These are phyloP conservation scores for Cephalopholis sonnerati DNA, from an alignment of 2,113 vertebrate species.

Conservation along the genomic window DNA sequence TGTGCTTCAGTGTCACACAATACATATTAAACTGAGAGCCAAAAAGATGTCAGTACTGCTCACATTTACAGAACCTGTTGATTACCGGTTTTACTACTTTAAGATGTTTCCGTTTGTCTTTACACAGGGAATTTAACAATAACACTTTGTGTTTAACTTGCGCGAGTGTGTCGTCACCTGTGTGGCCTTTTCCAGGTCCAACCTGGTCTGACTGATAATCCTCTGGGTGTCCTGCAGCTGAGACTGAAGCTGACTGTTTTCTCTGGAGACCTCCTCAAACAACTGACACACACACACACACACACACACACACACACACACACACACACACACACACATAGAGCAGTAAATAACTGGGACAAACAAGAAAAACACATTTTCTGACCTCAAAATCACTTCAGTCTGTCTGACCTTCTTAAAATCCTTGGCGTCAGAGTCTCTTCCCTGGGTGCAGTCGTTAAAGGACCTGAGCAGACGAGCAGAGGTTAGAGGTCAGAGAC, in stretches of 20 bases:
- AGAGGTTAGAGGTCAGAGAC: slow-evolving; percentile 52
- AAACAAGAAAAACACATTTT: neutral
- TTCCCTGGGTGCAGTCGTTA: slow-evolving; percentile 72
- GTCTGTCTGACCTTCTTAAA: slow-evolving; percentile 84
- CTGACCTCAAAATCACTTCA: neutral
- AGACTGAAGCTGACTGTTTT: slow-evolving; percentile 86
- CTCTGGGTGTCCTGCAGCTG: slow-evolving; percentile 88
- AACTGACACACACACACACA: slow-evolving; percentile 73
- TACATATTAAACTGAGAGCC: neutral
- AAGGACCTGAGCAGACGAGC: slow-evolving; percentile 69
- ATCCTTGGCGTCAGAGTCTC: slow-evolving; percentile 79
- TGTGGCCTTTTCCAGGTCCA: slow-evolving; percentile 88
- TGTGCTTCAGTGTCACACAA: neutral
- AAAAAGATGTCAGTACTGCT: neutral
- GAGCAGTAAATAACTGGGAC: slow-evolving; percentile 20
- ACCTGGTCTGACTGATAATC: slow-evolving; percentile 82
- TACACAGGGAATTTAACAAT: too few relatives aligned
- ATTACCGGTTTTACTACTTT: neutral
- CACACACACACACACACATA: slow-evolving; percentile 17
- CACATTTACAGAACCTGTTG: neutral
- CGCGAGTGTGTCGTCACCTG: slow-evolving; percentile 75
- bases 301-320: neutral
- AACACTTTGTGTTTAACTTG: slow-evolving; percentile 1
- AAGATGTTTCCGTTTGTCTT: neutral
- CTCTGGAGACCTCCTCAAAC: slow-evolving; percentile 86